A percentile compares a stretch with the other conserved stretches of the same genome.
Evolutionary conservation across 2,888 invertebrate genomes (phyloP).

Genomic region (Drosophila longiperda): DNA sequence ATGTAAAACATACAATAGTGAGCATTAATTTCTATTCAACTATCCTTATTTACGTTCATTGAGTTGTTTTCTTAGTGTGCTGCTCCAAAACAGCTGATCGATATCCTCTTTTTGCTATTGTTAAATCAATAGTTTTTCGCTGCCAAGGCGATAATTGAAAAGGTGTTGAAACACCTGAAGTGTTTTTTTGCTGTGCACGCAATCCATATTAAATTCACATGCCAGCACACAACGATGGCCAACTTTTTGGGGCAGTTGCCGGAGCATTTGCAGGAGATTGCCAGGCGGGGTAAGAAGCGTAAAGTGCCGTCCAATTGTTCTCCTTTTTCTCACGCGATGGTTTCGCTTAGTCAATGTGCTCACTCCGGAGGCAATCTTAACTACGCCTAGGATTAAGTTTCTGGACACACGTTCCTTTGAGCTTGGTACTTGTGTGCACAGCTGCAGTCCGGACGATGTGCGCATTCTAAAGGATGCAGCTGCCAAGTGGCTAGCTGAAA

Average conservation of each 20-base stretch:
- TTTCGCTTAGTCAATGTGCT: conserved; percentile 71
- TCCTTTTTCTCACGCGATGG: conserved; percentile 15
- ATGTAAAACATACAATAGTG: conserved; percentile 51
- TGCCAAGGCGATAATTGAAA: conserved; percentile 54
- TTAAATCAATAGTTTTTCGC: conserved; percentile 64
- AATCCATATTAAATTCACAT: conserved; percentile 34
- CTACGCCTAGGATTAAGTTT: conserved; percentile 68
- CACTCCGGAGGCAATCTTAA: conserved; percentile 76
- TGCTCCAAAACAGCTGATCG: conserved; percentile 29
- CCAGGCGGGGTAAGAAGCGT: conserved; percentile 65
- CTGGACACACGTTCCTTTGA: conserved; percentile 59
- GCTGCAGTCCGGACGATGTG: conserved; percentile 80
- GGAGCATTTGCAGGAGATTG: conserved; percentile 69
- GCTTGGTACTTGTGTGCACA: conserved; percentile 52
- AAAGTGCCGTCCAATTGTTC: neutral
- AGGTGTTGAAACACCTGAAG: conserved; percentile 74
- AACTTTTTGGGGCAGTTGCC: conserved; percentile 79
- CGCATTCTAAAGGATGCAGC: conserved; percentile 81
- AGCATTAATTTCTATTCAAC: neutral
- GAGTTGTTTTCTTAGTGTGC: neutral
- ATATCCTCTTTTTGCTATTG: conserved; percentile 21
- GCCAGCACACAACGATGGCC: conserved; percentile 60
- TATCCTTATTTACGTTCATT: neutral
- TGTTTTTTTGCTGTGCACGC: conserved; percentile 44
- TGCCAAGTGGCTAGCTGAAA: conserved; percentile 80